Percentiles rank a stretch among this genome's conserved stretches.
These are phyloP conservation scores for Diplazon laetatorius DNA, from an alignment of 2,888 invertebrate species.

Conservation along the genomic window DNA sequence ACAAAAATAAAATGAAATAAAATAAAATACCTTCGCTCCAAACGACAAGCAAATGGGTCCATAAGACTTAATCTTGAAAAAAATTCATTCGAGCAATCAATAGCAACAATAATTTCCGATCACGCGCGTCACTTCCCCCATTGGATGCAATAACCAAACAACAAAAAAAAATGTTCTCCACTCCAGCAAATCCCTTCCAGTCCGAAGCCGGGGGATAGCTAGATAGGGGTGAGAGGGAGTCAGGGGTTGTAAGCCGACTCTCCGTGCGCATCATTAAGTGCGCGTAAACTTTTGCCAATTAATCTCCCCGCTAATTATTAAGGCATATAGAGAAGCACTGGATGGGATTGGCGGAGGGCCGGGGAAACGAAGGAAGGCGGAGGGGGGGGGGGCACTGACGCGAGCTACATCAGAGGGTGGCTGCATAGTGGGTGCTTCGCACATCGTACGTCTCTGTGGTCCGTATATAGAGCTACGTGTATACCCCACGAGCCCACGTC, in stretches of 20 bases:
- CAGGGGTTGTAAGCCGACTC: conserved; percentile 2
- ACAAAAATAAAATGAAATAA: not conserved
- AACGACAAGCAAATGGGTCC: conserved; percentile 33
- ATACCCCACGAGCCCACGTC: conserved; percentile 20
- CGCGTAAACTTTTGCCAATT: conserved; percentile 77
- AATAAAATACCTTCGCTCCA: not conserved
- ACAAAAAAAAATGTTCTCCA: conserved; percentile 29
- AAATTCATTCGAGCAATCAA: conserved; percentile 50
- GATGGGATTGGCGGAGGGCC: conserved; percentile 40
- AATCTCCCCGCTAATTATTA: conserved; percentile 81
- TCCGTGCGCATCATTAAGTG: conserved; percentile 70
- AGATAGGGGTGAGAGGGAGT: no score
- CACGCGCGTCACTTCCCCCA: conserved; percentile 21
- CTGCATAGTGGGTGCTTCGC: conserved; percentile 24
- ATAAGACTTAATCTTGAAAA: not conserved
- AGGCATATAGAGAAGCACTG: conserved; percentile 73
- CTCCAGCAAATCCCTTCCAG: conserved; percentile 32
- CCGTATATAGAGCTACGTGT: not conserved
- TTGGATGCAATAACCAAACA: conserved; percentile 33
- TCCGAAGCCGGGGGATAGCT: not conserved
- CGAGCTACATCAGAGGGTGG: conserved; percentile 32
- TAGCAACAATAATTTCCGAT: not conserved
- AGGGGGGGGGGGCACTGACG: conserved; percentile 21
- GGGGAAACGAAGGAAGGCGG: conserved; percentile 65
- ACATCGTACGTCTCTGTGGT: not conserved